Evolutionary conservation across 2,113 vertebrate genomes (phyloP).

Genomic region (Gobiocypris rarus): DNA sequence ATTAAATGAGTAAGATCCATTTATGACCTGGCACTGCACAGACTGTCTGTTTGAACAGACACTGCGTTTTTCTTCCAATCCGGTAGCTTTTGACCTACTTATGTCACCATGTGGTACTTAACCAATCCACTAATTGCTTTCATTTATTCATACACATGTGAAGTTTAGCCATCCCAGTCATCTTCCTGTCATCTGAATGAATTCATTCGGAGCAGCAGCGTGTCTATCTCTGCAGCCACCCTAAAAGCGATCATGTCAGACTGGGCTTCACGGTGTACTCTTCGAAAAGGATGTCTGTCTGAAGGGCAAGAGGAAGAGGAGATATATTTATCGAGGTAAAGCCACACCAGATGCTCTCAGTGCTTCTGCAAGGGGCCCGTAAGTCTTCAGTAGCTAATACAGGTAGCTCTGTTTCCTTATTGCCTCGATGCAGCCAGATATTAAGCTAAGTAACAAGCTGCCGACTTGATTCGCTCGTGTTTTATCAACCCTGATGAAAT

Average conservation of each 20-base stretch:
- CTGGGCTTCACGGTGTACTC: constrained; percentile 21
- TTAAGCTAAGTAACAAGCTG: constrained; percentile 72
- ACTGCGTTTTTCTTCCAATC: constrained; percentile 11
- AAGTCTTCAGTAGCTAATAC: constrained; percentile 66
- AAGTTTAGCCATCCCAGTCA: neutral
- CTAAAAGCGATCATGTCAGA: neutral
- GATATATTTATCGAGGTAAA: constrained; percentile 41
- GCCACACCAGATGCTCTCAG: constrained; percentile 6
- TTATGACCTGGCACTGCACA: constrained; percentile 20
- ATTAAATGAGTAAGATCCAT: neutral
- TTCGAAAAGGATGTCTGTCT: constrained; percentile 10
- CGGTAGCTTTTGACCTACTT: constrained; percentile 46
- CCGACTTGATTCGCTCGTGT: constrained; percentile 72
- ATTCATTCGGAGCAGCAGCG: constrained; percentile 1
- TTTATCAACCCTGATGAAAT: constrained; percentile 78
- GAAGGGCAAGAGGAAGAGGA: constrained; percentile 38
- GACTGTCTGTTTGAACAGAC: neutral
- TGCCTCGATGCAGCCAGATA: constrained; percentile 70
- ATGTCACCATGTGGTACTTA: constrained; percentile 18
- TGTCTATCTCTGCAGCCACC: neutral
- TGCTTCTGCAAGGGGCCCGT: constrained; percentile 48
- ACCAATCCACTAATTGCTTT: constrained; percentile 47
- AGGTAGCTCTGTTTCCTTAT: constrained; percentile 70
- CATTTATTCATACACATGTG: constrained; percentile 52
- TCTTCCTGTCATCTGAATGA: constrained; percentile 7